A percentile compares a stretch with the other conserved stretches of the same genome.
Conservation (phyloP, 1,140 invertebrate genomes). For the Yoshiicerus persimilis region DNA sequence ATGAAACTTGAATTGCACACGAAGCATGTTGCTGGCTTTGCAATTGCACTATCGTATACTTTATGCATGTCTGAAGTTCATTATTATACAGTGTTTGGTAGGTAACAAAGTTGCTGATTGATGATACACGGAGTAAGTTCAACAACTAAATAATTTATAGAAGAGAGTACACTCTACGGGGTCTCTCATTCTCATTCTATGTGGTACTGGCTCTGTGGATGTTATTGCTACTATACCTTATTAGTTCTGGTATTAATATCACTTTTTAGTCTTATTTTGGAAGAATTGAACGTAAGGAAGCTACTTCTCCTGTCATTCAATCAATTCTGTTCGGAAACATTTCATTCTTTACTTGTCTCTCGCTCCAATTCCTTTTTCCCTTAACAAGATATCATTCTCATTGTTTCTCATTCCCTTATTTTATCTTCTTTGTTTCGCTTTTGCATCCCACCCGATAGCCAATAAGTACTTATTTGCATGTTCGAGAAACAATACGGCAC, state of each 20-base stretch:
- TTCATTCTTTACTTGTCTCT: not conserved
- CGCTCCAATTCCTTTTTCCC: not conserved
- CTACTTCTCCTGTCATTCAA: not conserved
- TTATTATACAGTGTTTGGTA: not conserved
- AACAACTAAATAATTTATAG: constrained; percentile 5
- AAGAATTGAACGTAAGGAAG: not conserved
- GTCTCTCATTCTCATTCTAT: not conserved
- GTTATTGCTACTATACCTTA: not conserved
- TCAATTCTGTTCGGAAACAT: not conserved
- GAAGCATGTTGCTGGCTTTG: not conserved
- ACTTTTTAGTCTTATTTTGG: not conserved
- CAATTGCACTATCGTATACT: not conserved
- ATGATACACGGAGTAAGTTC: constrained; percentile 10
- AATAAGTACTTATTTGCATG: not conserved
- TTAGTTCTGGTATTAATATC: not conserved
- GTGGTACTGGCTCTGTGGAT: too few species aligned
- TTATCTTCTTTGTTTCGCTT: too few species aligned
- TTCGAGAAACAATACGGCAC: not conserved
- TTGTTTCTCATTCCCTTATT: too few species aligned
- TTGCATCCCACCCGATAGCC: not conserved
- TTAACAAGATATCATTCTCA: not conserved
- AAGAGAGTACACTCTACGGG: not conserved
- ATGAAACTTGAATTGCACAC: not conserved
- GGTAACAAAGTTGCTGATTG: constrained; percentile 12
- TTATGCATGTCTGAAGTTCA: not conserved